phyloP scores from a whole-genome alignment of 1,140 invertebrate genomes.

The Lanistes nyassanus region DNA sequence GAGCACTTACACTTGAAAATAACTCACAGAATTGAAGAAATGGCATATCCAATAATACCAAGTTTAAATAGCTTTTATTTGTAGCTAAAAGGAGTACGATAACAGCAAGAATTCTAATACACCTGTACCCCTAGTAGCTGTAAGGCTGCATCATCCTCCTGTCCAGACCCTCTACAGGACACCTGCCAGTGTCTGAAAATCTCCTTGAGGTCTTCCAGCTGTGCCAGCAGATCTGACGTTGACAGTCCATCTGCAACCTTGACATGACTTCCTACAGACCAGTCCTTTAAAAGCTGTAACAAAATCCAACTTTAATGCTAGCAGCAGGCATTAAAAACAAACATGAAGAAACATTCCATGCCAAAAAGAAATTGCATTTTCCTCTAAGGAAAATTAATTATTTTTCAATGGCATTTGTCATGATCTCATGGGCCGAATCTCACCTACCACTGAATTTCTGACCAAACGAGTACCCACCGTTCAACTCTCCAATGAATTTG shows the following conservation, averaged over 20 bases:
- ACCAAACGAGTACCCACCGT: no score
- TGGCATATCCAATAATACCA: no score
- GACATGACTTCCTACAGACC: slow-evolving; percentile 9
- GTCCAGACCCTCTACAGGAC: not conserved
- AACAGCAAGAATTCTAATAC: no score
- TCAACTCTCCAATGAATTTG: no score
- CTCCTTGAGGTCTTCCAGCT: slow-evolving; percentile 39
- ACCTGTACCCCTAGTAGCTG: slow-evolving; percentile 7
- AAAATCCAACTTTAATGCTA: no score
- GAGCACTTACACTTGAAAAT: no score
- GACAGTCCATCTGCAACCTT: slow-evolving; percentile 27
- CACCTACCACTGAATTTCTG: no score
- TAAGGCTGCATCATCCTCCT: not conserved
- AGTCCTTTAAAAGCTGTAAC: slow-evolving; percentile 42
- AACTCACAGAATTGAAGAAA: no score
- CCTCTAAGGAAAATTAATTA: not conserved
- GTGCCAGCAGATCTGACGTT: slow-evolving; percentile 38
- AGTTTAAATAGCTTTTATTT: no score
- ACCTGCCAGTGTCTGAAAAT: slow-evolving; percentile 42
- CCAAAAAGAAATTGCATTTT: not conserved
- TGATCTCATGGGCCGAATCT: no score
- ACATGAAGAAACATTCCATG: not conserved
- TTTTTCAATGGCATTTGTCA: no score
- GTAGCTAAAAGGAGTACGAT: no score
- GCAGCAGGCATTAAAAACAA: not conserved